Conservation (phyloP, 2,113 vertebrate genomes). For the Ploceus nigricollis region DNA sequence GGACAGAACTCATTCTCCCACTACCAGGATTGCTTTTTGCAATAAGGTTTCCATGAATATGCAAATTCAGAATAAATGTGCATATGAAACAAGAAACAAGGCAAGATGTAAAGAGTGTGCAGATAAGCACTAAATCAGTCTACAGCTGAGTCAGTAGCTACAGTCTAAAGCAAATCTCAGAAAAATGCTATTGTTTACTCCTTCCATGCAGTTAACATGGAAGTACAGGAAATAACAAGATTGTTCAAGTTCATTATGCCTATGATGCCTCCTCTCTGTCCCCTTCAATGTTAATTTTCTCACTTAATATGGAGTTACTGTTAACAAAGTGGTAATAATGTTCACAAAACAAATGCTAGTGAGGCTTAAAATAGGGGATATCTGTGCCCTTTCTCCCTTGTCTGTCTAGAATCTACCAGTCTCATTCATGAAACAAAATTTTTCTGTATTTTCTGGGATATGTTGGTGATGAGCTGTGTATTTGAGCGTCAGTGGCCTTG, state of each 20-base stretch:
- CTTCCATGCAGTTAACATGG: not conserved
- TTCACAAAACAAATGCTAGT: not conserved
- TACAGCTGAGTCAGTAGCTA: not conserved
- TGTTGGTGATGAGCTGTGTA: not conserved
- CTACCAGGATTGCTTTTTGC: not conserved
- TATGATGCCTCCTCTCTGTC: not conserved
- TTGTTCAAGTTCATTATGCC: not conserved
- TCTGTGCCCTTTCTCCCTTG: not conserved
- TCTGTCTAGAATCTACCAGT: not conserved
- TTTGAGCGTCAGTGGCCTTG: not conserved
- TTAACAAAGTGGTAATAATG: not conserved
- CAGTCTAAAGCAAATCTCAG: not conserved
- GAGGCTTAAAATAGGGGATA: not conserved
- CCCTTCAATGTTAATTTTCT: not conserved
- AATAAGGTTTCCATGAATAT: not conserved
- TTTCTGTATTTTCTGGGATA: not conserved
- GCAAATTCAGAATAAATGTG: not conserved
- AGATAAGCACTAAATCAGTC: not conserved
- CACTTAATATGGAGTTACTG: not conserved
- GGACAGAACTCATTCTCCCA: not conserved
- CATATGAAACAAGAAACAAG: not conserved
- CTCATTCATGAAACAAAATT: fast-evolving
- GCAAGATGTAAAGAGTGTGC: not conserved
- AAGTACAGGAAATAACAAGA: not conserved
- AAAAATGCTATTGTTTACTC: not conserved